Evolutionary conservation across 64 coral and sea anemone genomes (phyloP), one percentile per base, ranked within the genome.

Genomic region (Actinia tenebrosa): DNA sequence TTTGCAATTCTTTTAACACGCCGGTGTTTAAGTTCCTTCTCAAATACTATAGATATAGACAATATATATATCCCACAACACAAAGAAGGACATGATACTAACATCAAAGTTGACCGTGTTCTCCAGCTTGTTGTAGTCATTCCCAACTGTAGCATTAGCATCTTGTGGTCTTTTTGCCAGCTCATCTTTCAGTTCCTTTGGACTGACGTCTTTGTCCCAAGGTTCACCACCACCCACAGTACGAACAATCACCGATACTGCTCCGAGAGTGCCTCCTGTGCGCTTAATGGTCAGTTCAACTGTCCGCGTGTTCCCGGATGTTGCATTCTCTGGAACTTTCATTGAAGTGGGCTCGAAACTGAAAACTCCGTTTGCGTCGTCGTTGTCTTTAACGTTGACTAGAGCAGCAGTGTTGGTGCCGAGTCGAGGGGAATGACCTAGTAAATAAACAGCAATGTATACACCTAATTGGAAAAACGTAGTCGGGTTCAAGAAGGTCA

Each of bases 191-290:
- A 96, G 80, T 4, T 91, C 83, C 80, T 80, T 91, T 0, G 91
- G 82, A 46, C 80, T 86, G 3, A 86, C 82, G 10, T 37, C 16
- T 44, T 80, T 58, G 66, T 75, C 86, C 93, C 93, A 99, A 0
- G 81, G 16, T 64, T 99, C 96, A 3, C 96, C 96, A 17, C 96
- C 96, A 42, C 96, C 96, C 0, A 99, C 86, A 15, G 89, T 89
- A 69, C 96, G 89, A 26, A 99, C 96, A 55, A 91, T 58, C 82
- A 95, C 96, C 43, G 87, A 84, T 23, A 99, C 93, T 44, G 46
- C 64, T 71, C 96, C 96, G 77, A 95, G 84, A 9, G 96, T 99
- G 7, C 96, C 96, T 59, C 85, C 87, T 56, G 90, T 95, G 9
- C 96, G 90, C 27, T 84, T 88, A 71, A 99, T 87, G 50, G 85